Conservation (phyloP, 2,888 invertebrate genomes). For the Synergus japonicus region DNA sequence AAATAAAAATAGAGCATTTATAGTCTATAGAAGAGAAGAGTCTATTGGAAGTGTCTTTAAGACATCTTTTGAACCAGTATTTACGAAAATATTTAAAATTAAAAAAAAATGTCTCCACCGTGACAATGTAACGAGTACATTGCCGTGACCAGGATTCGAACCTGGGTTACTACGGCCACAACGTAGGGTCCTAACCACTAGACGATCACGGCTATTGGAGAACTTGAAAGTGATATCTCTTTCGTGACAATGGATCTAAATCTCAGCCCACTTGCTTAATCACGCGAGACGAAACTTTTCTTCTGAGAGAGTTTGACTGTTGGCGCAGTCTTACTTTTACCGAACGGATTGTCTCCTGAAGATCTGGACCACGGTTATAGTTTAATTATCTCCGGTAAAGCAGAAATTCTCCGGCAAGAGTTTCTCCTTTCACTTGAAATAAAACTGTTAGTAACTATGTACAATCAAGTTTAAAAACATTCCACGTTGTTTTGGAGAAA, state of each 20-base stretch:
- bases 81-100: no score
- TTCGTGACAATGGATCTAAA: background rate
- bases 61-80: no score
- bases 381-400: no score
- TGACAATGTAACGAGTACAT: constrained; percentile 13
- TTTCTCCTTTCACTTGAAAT: no score
- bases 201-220: constrained; percentile 61
- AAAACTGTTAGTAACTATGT: no score
- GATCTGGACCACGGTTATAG: no score
- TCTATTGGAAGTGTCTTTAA: no score
- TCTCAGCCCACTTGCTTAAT: constrained; percentile 3
- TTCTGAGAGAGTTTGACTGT: background rate
- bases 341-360: background rate
- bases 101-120: constrained; percentile 4
- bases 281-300: background rate
- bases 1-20: background rate
- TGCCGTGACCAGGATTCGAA: constrained; percentile 69
- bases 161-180: constrained; percentile 78
- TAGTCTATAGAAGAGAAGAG: no score
- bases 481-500: no score
- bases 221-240: background rate
- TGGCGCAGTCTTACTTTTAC: background rate
- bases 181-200: constrained; percentile 75
- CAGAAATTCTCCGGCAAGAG: no score
- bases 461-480: no score